Evolutionary conservation across 1,140 invertebrate species (phyloP).

Genomic region (Diorhabda elongata): DNA sequence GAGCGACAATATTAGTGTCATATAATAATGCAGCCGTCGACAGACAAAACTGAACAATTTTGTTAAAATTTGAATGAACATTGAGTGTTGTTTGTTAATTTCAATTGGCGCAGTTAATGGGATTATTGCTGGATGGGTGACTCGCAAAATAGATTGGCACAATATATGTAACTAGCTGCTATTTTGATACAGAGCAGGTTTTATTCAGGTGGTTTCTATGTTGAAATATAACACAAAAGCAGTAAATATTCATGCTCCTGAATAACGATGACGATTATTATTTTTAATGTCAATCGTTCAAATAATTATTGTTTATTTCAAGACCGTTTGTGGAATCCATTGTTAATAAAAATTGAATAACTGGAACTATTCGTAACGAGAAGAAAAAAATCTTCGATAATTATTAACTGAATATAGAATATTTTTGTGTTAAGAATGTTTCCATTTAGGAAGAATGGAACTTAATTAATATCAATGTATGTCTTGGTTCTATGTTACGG

Average conservation of each 20-base stretch:
- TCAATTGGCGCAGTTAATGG: background rate
- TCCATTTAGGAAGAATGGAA: too few relatives aligned
- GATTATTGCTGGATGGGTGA: background rate
- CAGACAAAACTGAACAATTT: constrained; percentile 2
- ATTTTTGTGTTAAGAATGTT: too few relatives aligned
- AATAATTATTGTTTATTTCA: too few relatives aligned
- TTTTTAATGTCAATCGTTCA: background rate
- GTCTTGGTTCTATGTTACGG: too few relatives aligned
- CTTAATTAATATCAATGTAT: too few relatives aligned
- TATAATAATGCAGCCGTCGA: background rate
- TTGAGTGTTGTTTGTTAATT: background rate
- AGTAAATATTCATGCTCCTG: background rate
- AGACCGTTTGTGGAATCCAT: too few relatives aligned
- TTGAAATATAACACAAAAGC: background rate
- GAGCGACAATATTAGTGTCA: background rate
- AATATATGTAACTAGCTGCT: background rate
- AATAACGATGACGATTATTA: constrained; percentile 10
- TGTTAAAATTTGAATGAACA: constrained; percentile 2
- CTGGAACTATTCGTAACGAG: too few relatives aligned
- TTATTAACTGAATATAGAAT: too few relatives aligned
- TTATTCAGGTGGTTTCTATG: background rate
- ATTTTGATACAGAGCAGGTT: background rate
- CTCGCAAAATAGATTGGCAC: background rate
- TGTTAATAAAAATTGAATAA: too few relatives aligned
- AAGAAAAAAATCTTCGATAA: too few relatives aligned